Evolutionary conservation across 2,113 vertebrate genomes (phyloP).

Genomic region (Otis tarda): DNA sequence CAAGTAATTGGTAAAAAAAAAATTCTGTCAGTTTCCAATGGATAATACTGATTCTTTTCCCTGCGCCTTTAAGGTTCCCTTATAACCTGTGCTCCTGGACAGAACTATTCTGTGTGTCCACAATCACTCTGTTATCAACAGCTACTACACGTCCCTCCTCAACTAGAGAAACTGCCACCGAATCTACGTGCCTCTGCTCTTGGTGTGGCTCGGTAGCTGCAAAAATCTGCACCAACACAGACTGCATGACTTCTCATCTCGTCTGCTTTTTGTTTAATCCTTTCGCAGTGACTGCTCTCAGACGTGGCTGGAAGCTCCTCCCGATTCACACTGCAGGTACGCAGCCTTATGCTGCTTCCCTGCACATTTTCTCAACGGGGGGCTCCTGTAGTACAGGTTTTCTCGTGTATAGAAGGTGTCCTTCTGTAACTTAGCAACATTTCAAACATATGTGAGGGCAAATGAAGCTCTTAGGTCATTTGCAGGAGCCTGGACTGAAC

Average conservation of each 20-base stretch:
- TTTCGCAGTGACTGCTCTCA: neutral
- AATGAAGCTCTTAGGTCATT: neutral
- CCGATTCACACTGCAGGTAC: accelerated
- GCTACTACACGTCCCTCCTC: neutral
- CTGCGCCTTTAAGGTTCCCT: neutral
- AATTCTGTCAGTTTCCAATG: neutral
- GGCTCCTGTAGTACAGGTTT: accelerated
- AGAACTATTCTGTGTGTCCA: neutral
- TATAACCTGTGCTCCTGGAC: neutral
- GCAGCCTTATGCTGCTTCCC: neutral
- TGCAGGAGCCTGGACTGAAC: neutral
- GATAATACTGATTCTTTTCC: neutral
- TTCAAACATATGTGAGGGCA: neutral
- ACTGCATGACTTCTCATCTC: neutral
- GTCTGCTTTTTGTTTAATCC: neutral
- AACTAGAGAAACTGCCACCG: neutral
- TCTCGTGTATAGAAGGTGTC: neutral
- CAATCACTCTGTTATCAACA: accelerated
- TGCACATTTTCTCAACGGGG: neutral
- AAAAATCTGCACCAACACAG: neutral
- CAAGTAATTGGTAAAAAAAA: neutral
- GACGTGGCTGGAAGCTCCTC: neutral
- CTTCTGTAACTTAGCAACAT: neutral
- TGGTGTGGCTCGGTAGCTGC: neutral
- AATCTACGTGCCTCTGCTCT: neutral